Base-by-base conservation (phyloP, 2,888 invertebrate genomes). In the Nymphalis c-album region DNA sequence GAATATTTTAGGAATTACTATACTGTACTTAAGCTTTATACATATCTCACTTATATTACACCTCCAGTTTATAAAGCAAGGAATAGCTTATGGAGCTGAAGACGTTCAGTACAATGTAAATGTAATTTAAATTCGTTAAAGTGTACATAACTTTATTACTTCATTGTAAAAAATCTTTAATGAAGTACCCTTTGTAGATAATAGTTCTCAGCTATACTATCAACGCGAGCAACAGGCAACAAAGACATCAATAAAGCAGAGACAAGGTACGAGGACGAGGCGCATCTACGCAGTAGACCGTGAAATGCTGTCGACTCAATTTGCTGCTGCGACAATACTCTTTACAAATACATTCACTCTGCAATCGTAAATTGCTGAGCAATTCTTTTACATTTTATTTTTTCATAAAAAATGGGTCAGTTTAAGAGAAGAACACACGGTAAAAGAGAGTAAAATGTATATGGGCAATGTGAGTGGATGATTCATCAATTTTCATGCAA, bases 221-320 rank as follows among this genome's bases (percentile, higher is more conserved):
- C 57, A 57, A 57, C 53, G 71, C 75, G 74, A 74, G 72, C 64
- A 71, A 73, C 74, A 77, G 74, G 75, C 80, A 83, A 80, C 78
- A 78, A 80, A 82, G 80, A 79, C 75, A 58, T 59, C 60, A 70
- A 71, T 67, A 73, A 71, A 69, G 64, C 58, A 72, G 76, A 76
- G 60, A 81, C 84, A 78, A 75, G 81, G 75, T 76, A 77, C 74
- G 78, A 40, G 45, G 78, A 77, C 77, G 78, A 83, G 80, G 81
- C 85, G 85, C 85, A 85, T 81, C 78, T 81, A 79, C 77, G 84
- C 87, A 85, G 80, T 79, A 83, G 87, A 84, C 85, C 87, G 86
- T 88, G 84, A 88, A 90, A 85, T 84, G 79, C 81, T 83, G 85
- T 78, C 83, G 83, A 85, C 84, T 86, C 90, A 88, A 89, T 90